phyloP scores from a whole-genome alignment of 2,797 vertebrate genomes.

The Poecilia picta region DNA sequence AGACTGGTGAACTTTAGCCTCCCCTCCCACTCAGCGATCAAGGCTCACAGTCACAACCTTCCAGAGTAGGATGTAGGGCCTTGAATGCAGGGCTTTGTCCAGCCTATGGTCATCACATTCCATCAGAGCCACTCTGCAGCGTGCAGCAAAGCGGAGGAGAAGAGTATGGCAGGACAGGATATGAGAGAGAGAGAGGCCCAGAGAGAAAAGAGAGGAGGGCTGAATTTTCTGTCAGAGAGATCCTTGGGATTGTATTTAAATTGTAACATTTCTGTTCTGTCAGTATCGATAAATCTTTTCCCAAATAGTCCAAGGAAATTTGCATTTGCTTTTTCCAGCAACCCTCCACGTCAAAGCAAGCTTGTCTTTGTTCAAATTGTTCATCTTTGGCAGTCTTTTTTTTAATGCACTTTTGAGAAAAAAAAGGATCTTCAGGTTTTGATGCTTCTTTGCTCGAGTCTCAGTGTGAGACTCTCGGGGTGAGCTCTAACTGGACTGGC shows the following conservation, averaged over 20 bases:
- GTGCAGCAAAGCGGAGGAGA: constrained; percentile 75
- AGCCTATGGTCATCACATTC: constrained; percentile 83
- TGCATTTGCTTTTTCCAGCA: not conserved
- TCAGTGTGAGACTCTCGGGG: constrained; percentile 6
- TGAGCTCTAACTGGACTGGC: not conserved
- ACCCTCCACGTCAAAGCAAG: not conserved
- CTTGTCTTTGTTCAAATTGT: not conserved
- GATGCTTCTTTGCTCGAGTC: constrained; percentile 1
- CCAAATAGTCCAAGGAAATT: not conserved
- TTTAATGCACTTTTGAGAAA: constrained; percentile 7
- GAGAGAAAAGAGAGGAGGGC: constrained; percentile 34
- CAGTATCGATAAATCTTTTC: not conserved
- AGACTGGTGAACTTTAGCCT: constrained; percentile 49
- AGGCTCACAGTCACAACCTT: constrained; percentile 67
- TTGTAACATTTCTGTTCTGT: not conserved
- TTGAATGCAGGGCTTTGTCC: constrained; percentile 83
- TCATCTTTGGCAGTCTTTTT: not conserved
- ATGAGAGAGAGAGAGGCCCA: constrained; percentile 28
- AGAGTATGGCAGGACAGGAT: constrained; percentile 64
- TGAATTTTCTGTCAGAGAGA: constrained; percentile 12
- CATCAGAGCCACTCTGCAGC: constrained; percentile 79
- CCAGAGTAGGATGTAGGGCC: constrained; percentile 68
- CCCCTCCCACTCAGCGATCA: constrained; percentile 47
- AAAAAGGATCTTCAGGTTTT: not conserved
- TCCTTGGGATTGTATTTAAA: not conserved